Evolutionary conservation across 2,888 invertebrate species (phyloP).

Genomic region (Phengaris arion): DNA sequence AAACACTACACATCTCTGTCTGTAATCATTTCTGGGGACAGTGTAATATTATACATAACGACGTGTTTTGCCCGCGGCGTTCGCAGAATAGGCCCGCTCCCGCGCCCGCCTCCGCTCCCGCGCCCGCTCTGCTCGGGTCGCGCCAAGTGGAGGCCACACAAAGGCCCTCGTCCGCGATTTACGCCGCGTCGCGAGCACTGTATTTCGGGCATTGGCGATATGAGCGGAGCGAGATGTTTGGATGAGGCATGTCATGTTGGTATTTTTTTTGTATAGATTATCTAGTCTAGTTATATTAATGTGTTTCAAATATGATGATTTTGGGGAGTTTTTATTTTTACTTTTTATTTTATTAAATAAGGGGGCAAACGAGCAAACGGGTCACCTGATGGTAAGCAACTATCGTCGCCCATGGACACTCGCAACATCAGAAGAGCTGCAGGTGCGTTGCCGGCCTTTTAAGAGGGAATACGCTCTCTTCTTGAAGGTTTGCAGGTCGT

Average conservation of each 20-base stretch:
- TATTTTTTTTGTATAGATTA: conserved; percentile 1
- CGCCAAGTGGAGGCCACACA: conserved; percentile 64
- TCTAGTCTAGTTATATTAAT: no score
- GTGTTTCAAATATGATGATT: no score
- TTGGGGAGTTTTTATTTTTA: no score
- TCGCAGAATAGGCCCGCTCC: conserved; percentile 9
- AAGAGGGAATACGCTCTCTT: no score
- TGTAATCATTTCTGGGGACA: conserved; percentile 23
- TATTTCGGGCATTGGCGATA: conserved; percentile 75
- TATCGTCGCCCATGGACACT: no score
- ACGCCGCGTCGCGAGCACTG: conserved; percentile 57
- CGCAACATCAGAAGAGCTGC: no score
- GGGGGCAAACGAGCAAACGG: no score
- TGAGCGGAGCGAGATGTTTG: conserved; percentile 41
- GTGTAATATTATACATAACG: conserved; percentile 22
- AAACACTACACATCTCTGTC: conserved; percentile 10
- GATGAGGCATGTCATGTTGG: conserved; percentile 49
- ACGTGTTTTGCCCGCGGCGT: conserved; percentile 13
- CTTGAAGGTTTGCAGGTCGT: no score
- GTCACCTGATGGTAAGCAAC: no score
- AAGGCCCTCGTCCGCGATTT: conserved; percentile 79
- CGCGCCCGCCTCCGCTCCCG: conserved; percentile 21
- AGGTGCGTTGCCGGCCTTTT: no score
- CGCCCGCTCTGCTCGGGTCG: conserved; percentile 48
- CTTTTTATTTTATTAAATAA: no score